phyloP scores from a whole-genome alignment of 2,113 vertebrate genomes.

The Calyptomena viridis region DNA sequence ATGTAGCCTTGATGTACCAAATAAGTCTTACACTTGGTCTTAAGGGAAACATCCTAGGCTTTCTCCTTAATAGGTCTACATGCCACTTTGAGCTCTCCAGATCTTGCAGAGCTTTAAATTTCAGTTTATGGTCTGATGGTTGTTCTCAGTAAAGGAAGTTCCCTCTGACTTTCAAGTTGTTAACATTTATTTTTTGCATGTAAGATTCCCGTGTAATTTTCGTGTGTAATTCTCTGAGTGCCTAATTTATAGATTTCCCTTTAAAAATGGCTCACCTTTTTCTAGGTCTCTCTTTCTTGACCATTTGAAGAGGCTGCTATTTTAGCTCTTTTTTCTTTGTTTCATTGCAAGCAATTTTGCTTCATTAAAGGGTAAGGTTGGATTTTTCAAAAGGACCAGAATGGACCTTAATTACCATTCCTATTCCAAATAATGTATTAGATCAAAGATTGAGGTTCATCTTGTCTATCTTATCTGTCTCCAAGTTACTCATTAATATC shows the following conservation, averaged over 20 bases:
- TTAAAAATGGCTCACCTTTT: background rate
- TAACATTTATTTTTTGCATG: background rate
- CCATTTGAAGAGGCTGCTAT: background rate
- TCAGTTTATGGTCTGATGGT: background rate
- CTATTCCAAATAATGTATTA: background rate
- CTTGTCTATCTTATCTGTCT: slow-evolving; percentile 23
- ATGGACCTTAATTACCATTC: background rate
- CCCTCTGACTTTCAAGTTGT: background rate
- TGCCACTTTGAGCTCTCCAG: background rate
- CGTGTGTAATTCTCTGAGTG: background rate
- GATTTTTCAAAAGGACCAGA: slow-evolving; percentile 9
- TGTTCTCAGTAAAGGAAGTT: background rate
- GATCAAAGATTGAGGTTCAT: slow-evolving; percentile 30
- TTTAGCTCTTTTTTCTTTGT: slow-evolving; percentile 22
- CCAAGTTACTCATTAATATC: slow-evolving; percentile 15
- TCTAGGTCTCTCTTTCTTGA: background rate
- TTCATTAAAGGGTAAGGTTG: background rate
- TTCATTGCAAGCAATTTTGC: background rate
- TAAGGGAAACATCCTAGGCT: background rate
- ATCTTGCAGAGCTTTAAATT: background rate
- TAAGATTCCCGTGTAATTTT: background rate
- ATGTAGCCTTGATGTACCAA: background rate
- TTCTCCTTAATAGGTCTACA: background rate
- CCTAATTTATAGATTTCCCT: background rate
- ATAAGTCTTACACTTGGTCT: background rate